Conservation (phyloP, 2,888 invertebrate species). For the Synanthedon andrenaeformis region DNA sequence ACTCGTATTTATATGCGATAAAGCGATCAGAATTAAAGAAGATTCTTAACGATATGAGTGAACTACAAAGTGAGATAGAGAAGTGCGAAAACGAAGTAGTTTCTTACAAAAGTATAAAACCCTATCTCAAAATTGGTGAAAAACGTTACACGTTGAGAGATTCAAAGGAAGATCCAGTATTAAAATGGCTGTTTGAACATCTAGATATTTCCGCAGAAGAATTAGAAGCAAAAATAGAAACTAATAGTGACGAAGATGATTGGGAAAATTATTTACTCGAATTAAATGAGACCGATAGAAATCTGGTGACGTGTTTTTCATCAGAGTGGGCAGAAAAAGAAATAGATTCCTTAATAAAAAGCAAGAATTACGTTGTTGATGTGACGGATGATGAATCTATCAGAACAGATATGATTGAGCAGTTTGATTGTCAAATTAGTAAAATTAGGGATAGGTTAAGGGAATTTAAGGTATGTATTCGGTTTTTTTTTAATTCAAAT, state of each 20-base stretch:
- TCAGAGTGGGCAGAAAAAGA: conserved; percentile 40
- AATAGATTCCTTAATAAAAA: conserved; percentile 43
- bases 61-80: conserved; percentile 46
- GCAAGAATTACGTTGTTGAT: conserved; percentile 41
- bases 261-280: conserved; percentile 30
- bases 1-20: conserved; percentile 37
- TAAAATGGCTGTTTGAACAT: conserved; percentile 46
- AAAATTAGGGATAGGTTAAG: conserved; percentile 32
- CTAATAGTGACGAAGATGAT: conserved; percentile 20
- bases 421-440: conserved; percentile 31
- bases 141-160: conserved; percentile 26
- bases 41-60: conserved; percentile 41
- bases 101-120: conserved; percentile 33
- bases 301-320: conserved; percentile 46
- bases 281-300: conserved; percentile 16
- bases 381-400: conserved; percentile 29
- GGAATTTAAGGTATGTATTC: conserved; percentile 40
- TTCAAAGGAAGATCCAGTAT: conserved; percentile 36
- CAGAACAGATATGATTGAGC: conserved; percentile 30
- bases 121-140: conserved; percentile 27
- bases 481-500: background rate
- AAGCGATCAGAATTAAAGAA: conserved; percentile 40
- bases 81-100: conserved; percentile 49
- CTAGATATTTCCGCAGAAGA: conserved; percentile 13
- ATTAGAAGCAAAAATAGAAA: conserved; percentile 6